phyloP scores from a whole-genome alignment of 2,797 vertebrate genomes.

The Urophycis tenuis region DNA sequence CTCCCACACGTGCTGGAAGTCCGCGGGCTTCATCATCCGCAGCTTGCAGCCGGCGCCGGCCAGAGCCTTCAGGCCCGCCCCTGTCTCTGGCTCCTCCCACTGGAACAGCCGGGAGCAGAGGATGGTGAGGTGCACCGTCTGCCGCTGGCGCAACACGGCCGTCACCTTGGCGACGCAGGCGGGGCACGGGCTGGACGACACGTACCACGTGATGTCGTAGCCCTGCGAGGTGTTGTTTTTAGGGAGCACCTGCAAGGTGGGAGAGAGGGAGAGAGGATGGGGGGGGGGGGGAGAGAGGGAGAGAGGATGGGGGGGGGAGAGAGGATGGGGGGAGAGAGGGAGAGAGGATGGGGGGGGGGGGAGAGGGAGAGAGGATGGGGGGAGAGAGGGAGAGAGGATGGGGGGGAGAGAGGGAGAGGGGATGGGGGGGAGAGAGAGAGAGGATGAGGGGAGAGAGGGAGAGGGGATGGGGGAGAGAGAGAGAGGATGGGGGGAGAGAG shows the following conservation, averaged over 20 bases:
- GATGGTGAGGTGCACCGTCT: conserved; percentile 79
- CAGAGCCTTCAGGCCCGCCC: conserved; percentile 74
- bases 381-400: too few species aligned
- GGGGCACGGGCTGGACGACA: conserved; percentile 88
- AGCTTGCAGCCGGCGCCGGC: conserved; percentile 82
- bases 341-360: too few species aligned
- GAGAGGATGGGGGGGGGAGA: too few species aligned
- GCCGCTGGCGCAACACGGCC: conserved; percentile 70
- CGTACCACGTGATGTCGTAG: conserved; percentile 85
- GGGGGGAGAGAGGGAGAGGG: too few species aligned
- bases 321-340: too few species aligned
- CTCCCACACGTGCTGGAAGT: conserved; percentile 90
- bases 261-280: not conserved
- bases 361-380: too few species aligned
- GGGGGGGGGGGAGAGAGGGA: too few species aligned
- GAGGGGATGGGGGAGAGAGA: too few species aligned
- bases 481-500: too few species aligned
- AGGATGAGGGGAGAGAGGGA: too few species aligned
- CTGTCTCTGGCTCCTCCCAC: conserved; percentile 89
- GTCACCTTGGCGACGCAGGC: conserved; percentile 76
- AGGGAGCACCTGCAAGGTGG: conserved; percentile 68
- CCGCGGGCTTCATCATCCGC: conserved; percentile 91
- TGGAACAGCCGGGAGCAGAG: conserved; percentile 86
- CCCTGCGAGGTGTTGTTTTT: conserved; percentile 66
- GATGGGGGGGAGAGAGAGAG: too few species aligned